phyloP scores from a whole-genome alignment of 2,797 vertebrate species.

The Enteromius mattozi region DNA sequence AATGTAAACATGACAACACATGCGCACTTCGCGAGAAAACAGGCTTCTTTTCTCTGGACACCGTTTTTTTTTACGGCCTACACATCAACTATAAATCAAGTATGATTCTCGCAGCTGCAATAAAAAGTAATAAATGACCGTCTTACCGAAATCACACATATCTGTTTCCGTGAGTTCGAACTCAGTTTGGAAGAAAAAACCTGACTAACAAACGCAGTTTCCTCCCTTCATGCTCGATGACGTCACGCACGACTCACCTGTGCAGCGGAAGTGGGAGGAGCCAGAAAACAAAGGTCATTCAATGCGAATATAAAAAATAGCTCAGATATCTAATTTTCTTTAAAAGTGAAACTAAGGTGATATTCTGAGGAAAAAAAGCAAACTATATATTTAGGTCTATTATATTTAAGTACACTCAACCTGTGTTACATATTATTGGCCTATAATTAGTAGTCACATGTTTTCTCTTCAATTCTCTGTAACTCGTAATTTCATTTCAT shows the following conservation, averaged over 20 bases:
- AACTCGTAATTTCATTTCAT: neutral
- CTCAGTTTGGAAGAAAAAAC: neutral
- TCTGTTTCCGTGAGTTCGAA: neutral
- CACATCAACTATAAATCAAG: neutral
- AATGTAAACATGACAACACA: no score
- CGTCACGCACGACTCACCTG: conserved; percentile 73
- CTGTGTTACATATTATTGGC: neutral
- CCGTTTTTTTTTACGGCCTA: neutral
- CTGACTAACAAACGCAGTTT: neutral
- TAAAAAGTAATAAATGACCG: neutral
- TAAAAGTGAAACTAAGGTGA: neutral
- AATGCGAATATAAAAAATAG: neutral
- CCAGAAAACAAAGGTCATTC: neutral
- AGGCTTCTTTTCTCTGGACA: neutral
- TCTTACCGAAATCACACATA: conserved; percentile 67
- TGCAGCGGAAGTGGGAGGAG: conserved; percentile 59
- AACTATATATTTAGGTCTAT: no score
- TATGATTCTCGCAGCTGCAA: no score
- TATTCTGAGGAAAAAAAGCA: neutral
- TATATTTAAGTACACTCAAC: neutral
- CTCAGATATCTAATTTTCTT: neutral
- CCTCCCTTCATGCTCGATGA: conserved; percentile 67
- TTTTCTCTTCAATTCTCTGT: neutral
- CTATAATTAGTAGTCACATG: neutral
- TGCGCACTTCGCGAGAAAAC: neutral